Conservation (phyloP, 2,113 vertebrate species). For the Hymenochirus boettgeri region DNA sequence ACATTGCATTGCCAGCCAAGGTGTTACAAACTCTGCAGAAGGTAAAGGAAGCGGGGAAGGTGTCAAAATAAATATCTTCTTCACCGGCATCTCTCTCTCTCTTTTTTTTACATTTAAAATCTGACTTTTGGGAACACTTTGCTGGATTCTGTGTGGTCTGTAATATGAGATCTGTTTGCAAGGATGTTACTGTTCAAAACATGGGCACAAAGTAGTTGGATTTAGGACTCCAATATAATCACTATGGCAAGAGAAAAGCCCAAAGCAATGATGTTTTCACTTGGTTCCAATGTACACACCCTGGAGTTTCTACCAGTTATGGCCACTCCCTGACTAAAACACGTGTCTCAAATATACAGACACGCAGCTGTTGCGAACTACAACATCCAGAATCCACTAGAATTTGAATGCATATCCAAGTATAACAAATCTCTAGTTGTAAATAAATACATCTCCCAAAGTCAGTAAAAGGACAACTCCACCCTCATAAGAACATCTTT, state of each 20-base stretch:
- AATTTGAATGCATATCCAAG: too few relatives aligned
- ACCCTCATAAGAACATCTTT: too few relatives aligned
- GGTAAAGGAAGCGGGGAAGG: constrained; percentile 30
- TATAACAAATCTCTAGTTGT: too few relatives aligned
- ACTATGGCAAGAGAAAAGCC: constrained; percentile 15
- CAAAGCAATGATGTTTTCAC: constrained; percentile 6
- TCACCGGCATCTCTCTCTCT: constrained; percentile 26
- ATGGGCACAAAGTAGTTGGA: constrained; percentile 21
- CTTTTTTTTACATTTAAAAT: constrained; percentile 20
- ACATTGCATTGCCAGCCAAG: constrained; percentile 9
- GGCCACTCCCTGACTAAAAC: constrained; percentile 1
- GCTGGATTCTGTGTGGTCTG: constrained; percentile 40
- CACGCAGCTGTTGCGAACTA: too few relatives aligned
- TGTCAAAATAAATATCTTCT: constrained; percentile 41
- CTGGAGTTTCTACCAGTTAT: not conserved
- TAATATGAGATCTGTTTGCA: constrained; percentile 40
- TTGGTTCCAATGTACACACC: constrained; percentile 7
- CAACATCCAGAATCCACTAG: too few relatives aligned
- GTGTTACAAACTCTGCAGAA: constrained; percentile 29
- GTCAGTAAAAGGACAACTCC: too few relatives aligned
- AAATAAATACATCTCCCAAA: too few relatives aligned
- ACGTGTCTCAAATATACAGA: not conserved
- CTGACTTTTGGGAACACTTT: constrained; percentile 16
- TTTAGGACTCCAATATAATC: constrained; percentile 28
- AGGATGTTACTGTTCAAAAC: constrained; percentile 40